Percentiles rank a stretch among this genome's conserved stretches.
These are phyloP conservation scores for Ardeotis arabs DNA, from an alignment of 2,113 vertebrate species.

Conservation along the genomic window DNA sequence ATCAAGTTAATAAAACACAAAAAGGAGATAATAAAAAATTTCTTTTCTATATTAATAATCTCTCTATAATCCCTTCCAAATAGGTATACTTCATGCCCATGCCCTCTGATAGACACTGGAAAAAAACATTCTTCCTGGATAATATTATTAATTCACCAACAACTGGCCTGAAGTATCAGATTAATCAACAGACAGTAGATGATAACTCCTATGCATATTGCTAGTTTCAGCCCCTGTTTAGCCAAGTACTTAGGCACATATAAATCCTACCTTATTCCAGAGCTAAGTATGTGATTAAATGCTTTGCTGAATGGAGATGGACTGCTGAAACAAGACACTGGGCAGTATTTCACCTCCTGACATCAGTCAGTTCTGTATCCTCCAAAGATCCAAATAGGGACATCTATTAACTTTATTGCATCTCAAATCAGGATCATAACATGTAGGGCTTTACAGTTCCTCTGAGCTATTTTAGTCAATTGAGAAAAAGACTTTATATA, in stretches of 20 bases:
- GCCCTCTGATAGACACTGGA: background rate
- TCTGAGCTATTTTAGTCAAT: background rate
- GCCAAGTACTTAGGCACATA: background rate
- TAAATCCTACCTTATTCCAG: background rate
- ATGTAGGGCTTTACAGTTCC: background rate
- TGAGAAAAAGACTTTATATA: background rate
- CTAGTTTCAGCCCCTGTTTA: background rate
- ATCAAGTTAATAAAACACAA: background rate
- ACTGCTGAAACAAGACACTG: background rate
- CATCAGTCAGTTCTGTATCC: background rate
- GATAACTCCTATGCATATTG: background rate
- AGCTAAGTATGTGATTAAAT: background rate
- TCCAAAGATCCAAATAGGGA: background rate
- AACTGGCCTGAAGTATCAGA: background rate
- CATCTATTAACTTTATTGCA: background rate
- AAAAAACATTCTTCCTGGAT: background rate
- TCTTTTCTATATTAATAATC: background rate
- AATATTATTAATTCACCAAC: background rate
- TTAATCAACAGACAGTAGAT: background rate
- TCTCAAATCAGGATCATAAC: background rate
- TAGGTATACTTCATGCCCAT: background rate
- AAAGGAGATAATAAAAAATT: background rate
- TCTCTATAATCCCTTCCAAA: background rate
- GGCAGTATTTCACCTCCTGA: background rate
- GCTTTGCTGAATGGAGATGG: background rate